Percentiles rank a stretch among this genome's conserved stretches.
These are phyloP conservation scores for Ophraella communa DNA, from an alignment of 2,888 invertebrate species.

Conservation along the genomic window DNA sequence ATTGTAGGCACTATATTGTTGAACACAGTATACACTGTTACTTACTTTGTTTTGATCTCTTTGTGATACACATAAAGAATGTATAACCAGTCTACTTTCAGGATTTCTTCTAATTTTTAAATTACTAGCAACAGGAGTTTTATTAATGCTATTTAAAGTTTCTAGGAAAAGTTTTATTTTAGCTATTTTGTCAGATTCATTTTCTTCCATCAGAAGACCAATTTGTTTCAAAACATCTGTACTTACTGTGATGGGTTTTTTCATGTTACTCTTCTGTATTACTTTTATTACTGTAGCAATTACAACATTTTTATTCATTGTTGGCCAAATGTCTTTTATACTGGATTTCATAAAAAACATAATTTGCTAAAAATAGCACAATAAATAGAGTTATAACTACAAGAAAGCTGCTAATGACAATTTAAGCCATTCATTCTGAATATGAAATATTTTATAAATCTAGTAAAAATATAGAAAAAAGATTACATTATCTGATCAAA, in stretches of 20 bases:
- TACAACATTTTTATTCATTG: slow-evolving; percentile 31
- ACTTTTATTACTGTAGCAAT: slow-evolving; percentile 37
- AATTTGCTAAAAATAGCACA: slow-evolving; percentile 33
- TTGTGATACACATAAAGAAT: slow-evolving; percentile 45
- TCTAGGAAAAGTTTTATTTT: slow-evolving; percentile 41
- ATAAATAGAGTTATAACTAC: not conserved
- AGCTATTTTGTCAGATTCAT: slow-evolving; percentile 27
- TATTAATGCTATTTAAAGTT: slow-evolving; percentile 37
- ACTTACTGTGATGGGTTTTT: slow-evolving; percentile 43
- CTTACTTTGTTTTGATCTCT: slow-evolving; percentile 40
- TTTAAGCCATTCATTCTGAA: too few species aligned
- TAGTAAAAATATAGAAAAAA: too few species aligned
- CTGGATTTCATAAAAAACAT: slow-evolving; percentile 33
- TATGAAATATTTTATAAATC: too few species aligned
- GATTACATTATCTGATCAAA: not conserved
- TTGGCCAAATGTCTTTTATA: slow-evolving; percentile 21
- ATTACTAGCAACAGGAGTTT: slow-evolving; percentile 24
- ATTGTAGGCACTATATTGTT: too few species aligned
- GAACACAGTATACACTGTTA: slow-evolving; percentile 5
- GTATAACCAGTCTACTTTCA: slow-evolving; percentile 46
- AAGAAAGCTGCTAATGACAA: too few species aligned
- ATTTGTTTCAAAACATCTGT: slow-evolving; percentile 38
- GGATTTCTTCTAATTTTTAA: slow-evolving; percentile 47
- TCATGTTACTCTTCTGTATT: slow-evolving; percentile 47
- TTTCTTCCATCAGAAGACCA: slow-evolving; percentile 33